Evolutionary conservation across 2,888 invertebrate species (phyloP).

Genomic region (Noctua janthina): DNA sequence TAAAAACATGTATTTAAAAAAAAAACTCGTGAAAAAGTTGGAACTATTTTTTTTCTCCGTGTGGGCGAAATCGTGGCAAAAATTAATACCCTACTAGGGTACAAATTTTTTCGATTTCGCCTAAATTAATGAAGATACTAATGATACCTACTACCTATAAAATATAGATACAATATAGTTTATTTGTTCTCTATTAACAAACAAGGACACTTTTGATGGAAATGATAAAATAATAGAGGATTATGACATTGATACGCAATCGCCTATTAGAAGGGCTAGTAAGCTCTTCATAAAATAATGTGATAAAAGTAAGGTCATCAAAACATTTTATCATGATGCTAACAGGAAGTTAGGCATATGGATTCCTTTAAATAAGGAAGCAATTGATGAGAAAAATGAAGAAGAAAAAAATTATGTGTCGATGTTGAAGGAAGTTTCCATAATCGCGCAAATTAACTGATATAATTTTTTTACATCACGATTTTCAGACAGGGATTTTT

Average conservation of each 20-base stretch:
- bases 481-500: neutral
- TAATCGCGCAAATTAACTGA: neutral
- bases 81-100: neutral
- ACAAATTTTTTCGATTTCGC: no score
- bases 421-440: neutral
- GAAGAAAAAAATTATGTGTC: neutral
- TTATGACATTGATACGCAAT: constrained; percentile 31
- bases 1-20: no score
- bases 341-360: neutral
- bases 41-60: neutral
- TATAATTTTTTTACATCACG: neutral
- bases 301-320: constrained; percentile 26
- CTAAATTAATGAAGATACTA: neutral
- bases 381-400: neutral
- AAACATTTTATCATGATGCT: neutral
- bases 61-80: neutral
- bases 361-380: neutral
- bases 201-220: constrained; percentile 23
- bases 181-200: neutral
- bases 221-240: constrained; percentile 24
- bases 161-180: neutral
- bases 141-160: neutral
- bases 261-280: neutral
- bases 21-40: no score
- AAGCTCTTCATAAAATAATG: neutral